phyloP scores from a whole-genome alignment of 2,797 vertebrate genomes.

The Eidolon dupreanum region DNA sequence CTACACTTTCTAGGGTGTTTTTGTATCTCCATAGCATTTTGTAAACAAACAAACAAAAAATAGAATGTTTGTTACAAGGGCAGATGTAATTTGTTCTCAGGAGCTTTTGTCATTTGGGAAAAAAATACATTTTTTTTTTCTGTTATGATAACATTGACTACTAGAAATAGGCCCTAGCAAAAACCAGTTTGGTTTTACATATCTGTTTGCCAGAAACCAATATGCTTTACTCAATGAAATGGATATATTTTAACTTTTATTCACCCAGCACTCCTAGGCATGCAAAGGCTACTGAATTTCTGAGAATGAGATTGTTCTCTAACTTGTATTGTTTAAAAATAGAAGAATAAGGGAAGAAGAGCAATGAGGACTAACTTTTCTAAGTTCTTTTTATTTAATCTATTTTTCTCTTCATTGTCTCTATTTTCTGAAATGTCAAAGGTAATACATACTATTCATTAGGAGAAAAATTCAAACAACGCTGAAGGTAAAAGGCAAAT shows the following conservation, averaged over 20 bases:
- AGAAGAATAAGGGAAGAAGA: neutral
- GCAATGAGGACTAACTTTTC: neutral
- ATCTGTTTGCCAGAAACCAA: neutral
- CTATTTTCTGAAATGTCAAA: neutral
- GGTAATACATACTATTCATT: neutral
- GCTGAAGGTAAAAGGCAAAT: neutral
- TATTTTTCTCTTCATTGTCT: neutral
- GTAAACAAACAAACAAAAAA: neutral
- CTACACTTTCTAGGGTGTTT: neutral
- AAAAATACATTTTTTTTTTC: neutral
- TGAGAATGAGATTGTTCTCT: neutral
- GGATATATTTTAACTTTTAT: neutral
- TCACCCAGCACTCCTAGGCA: neutral
- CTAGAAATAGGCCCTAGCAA: neutral
- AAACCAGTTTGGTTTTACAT: neutral
- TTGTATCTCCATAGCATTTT: neutral
- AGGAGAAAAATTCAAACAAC: neutral
- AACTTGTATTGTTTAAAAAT: neutral
- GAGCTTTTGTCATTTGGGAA: slow-evolving; percentile 46
- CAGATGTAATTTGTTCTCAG: neutral
- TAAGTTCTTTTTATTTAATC: neutral
- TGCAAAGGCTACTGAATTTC: neutral
- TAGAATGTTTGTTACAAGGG: neutral
- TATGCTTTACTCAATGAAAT: neutral
- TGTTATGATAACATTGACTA: neutral